Evolutionary conservation across 2,888 invertebrate genomes (phyloP).

Genomic region (Rapana venosa): DNA sequence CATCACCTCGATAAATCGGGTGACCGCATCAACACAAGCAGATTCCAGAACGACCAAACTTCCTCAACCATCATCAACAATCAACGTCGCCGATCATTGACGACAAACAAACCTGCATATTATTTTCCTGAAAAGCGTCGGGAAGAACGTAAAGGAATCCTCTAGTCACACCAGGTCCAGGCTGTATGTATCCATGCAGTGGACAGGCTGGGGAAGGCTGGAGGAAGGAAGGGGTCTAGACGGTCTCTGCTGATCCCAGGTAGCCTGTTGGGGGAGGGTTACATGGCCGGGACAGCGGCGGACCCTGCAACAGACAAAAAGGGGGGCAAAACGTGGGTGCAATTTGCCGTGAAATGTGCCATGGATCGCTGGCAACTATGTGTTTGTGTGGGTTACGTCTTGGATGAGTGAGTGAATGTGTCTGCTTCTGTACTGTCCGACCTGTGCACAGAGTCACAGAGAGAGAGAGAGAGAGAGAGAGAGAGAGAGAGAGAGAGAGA

Average conservation of each 20-base stretch:
- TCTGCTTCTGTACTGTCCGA: neutral
- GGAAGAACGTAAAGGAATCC: no score
- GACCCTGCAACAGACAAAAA: neutral
- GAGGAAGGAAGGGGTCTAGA: neutral
- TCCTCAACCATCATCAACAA: no score
- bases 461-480: no score
- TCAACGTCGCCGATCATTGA: no score
- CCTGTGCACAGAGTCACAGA: neutral
- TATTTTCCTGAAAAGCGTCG: no score
- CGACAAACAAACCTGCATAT: no score
- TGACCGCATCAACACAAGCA: no score
- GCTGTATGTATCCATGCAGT: no score
- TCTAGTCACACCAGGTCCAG: no score
- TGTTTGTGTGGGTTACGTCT: constrained; percentile 1
- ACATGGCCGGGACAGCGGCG: neutral
- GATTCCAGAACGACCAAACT: no score
- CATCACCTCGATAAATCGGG: no score
- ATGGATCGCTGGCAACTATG: neutral
- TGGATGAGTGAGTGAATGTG: neutral
- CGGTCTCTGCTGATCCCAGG: neutral
- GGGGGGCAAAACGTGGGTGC: neutral
- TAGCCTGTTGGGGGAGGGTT: neutral
- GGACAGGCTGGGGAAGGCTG: neutral
- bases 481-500: no score
- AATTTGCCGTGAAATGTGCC: constrained; percentile 4